Evolutionary conservation across 2,113 vertebrate genomes (phyloP), one percentile per base, ranked within the genome.

Genomic region (Euleptes europaea): DNA sequence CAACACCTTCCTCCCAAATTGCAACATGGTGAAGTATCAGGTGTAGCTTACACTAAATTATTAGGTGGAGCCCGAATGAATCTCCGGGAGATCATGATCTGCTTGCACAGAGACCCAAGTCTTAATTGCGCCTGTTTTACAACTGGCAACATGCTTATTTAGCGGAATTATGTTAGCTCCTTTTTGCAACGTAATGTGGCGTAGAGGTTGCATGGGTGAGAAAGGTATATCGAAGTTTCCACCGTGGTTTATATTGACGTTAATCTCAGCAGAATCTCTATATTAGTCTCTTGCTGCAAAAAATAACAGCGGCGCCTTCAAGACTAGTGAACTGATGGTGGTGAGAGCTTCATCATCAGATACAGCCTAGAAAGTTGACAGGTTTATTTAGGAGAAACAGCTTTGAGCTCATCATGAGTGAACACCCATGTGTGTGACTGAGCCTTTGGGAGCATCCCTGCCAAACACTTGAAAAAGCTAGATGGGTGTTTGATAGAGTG

Each of bases 191-290:
- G 6, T 19, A 11, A n/a, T 7, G 0, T 1, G 2, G 51, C 35
- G 6, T 3, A 73, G 35, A 87, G 84, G 47, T 40, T 54, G 13
- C 57, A 67, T 70, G 0, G 42, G 73, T 4, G 26, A 77, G 42
- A 60, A 21, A n/a, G 78, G 77, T 0, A 23, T 67, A 3, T 67
- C 7, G 7, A 60, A 23, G 5, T 1, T 71, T 82, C 38, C 47
- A 57, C 65, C 1, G 0, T 5, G 40, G 1, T 84, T 26, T 84
- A 35, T 31, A 13, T 51, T 78, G 75, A 35, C 63, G 40, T 26
- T 0, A 10, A 67, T 80, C 40, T 12, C 28, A 0, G 0, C 1
- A 51, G n/a, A 49, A 17, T 44, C 1, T 19, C 71, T 28, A 28
- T 13, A 73, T 31, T 11, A 73, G 42, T 10, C 23, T 31, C 11